Conservation (phyloP, 2,113 vertebrate species). For the Erpornis zantholeuca region DNA sequence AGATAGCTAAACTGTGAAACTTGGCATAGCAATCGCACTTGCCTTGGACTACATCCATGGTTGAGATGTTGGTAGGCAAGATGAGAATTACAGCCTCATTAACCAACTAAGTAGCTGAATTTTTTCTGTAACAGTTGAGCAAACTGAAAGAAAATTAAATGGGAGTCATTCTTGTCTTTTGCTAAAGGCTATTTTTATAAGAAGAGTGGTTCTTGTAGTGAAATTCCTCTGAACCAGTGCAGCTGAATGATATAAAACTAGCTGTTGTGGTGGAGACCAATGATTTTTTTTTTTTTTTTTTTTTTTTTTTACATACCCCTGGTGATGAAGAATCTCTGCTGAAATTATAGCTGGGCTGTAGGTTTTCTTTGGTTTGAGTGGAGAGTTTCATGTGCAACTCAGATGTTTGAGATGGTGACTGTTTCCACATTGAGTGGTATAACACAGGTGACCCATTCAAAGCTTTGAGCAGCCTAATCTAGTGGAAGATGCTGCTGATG, state of each 20-base stretch:
- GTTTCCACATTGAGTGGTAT: fast-evolving
- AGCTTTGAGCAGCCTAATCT: background rate
- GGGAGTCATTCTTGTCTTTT: background rate
- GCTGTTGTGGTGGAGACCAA: background rate
- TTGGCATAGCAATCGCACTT: constrained; percentile 10
- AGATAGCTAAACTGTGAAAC: constrained; percentile 20
- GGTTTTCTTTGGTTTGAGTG: background rate
- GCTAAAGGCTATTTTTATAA: background rate
- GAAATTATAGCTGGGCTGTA: background rate
- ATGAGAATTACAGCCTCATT: constrained; percentile 35
- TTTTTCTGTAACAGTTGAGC: background rate
- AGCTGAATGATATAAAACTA: background rate
- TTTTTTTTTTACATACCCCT: background rate
- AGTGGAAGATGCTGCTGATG: background rate
- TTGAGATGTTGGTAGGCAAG: constrained; percentile 27
- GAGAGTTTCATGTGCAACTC: background rate
- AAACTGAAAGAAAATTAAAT: constrained; percentile 16
- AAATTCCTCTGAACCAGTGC: background rate
- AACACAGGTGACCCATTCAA: background rate
- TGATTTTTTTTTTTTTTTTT: background rate
- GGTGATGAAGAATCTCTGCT: background rate
- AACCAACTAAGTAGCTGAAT: background rate
- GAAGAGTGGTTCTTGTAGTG: background rate
- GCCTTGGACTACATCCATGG: background rate
- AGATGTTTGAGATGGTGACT: no score